Conservation (phyloP, 2,888 invertebrate genomes). For the Clanis bilineata region DNA sequence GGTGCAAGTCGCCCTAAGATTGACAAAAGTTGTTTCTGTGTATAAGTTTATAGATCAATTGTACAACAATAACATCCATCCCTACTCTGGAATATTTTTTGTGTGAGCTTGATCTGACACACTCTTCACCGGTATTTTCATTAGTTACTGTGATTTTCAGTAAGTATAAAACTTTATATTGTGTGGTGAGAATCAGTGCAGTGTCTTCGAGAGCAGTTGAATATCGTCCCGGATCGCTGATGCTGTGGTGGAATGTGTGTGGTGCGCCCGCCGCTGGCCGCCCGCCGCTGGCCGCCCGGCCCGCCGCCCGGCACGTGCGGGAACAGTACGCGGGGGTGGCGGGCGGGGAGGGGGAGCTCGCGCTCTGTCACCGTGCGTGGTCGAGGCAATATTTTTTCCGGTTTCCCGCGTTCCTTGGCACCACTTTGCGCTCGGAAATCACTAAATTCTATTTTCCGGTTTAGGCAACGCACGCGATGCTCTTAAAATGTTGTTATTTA, state of each 20-base stretch:
- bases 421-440: constrained; percentile 23
- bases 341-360: background rate
- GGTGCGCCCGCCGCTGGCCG: background rate
- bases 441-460: constrained; percentile 26
- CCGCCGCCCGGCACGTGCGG: background rate
- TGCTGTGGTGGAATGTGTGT: background rate
- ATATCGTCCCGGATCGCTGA: background rate
- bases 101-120: too few relatives aligned
- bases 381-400: constrained; percentile 29
- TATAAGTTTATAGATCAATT: too few relatives aligned
- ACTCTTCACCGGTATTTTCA: too few relatives aligned
- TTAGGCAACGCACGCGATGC: constrained; percentile 14
- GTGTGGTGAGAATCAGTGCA: background rate
- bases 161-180: too few relatives aligned
- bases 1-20: too few relatives aligned
- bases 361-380: constrained; percentile 14
- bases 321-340: background rate
- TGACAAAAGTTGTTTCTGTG: too few relatives aligned
- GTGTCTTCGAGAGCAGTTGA: background rate
- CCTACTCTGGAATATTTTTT: too few relatives aligned
- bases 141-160: too few relatives aligned
- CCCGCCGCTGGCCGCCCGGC: too few relatives aligned
- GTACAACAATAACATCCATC: too few relatives aligned
- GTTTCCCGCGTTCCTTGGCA: constrained; percentile 27
- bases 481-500: constrained; percentile 8